These are phyloP conservation scores for Mormyrus hasselquistii DNA, from an alignment of 2,797 vertebrate genomes.

Conservation along the genomic window DNA sequence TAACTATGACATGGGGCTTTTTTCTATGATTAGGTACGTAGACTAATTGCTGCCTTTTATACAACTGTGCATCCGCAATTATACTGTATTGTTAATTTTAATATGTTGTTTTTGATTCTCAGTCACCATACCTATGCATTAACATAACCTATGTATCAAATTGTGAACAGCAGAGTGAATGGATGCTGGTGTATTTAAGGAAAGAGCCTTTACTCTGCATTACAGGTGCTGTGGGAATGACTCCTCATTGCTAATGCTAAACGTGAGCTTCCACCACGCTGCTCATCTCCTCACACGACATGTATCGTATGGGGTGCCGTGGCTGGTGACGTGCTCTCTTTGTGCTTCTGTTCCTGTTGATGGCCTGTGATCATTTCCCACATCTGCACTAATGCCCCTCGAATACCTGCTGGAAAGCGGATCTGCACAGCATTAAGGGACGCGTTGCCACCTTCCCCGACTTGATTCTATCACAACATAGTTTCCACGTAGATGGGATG, in stretches of 20 bases:
- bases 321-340: neutral
- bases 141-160: neutral
- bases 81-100: neutral
- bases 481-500: slow-evolving; percentile 57
- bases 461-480: slow-evolving; percentile 55
- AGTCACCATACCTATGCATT: neutral
- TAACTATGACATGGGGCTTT: neutral
- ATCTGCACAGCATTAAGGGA: neutral
- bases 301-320: neutral
- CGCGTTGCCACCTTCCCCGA: neutral
- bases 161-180: neutral
- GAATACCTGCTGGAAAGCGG: neutral
- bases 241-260: neutral
- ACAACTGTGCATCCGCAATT: neutral
- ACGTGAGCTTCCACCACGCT: neutral
- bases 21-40: neutral
- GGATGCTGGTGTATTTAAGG: neutral
- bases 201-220: neutral
- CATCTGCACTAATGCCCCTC: neutral
- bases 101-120: neutral
- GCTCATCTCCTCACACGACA: neutral
- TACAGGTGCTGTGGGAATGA: neutral
- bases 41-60: neutral
- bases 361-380: neutral
- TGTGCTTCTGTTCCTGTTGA: neutral